Evolutionary conservation across 1,140 invertebrate genomes (phyloP).

Genomic region (Acromyrmex charruanus): DNA sequence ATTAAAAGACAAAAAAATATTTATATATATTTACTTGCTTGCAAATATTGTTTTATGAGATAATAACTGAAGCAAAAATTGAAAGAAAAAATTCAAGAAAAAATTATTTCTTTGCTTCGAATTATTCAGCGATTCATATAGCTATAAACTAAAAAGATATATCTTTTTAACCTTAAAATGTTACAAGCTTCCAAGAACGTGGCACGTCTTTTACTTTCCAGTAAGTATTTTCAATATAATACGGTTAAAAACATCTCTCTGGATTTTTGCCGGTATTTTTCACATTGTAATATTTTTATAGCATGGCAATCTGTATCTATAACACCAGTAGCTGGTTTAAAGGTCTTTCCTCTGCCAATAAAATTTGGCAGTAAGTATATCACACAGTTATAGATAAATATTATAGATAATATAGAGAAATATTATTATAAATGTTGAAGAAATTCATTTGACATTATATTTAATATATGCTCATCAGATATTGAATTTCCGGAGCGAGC

Average conservation of each 20-base stretch:
- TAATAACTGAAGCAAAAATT: too few species aligned
- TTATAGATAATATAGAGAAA: too few species aligned
- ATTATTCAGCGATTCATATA: not conserved
- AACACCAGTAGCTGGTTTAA: slow-evolving; percentile 87
- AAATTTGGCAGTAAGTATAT: slow-evolving; percentile 87
- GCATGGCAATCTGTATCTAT: slow-evolving; percentile 12
- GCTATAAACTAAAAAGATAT: not conserved
- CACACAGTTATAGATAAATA: not conserved
- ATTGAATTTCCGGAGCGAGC: slow-evolving; percentile 91
- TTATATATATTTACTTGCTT: too few species aligned
- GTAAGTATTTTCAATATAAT: slow-evolving; percentile 59
- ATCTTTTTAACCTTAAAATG: not conserved
- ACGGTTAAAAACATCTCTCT: not conserved
- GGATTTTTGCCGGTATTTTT: not conserved
- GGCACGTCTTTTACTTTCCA: slow-evolving; percentile 33
- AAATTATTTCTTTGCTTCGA: not conserved
- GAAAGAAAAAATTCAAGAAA: too few species aligned
- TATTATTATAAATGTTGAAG: not conserved
- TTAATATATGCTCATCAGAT: slow-evolving; percentile 85
- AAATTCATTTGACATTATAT: slow-evolving; percentile 34
- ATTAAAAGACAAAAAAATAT: too few species aligned
- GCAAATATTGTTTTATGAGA: too few species aligned
- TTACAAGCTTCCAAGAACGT: slow-evolving; percentile 37
- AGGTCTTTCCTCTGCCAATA: slow-evolving; percentile 88
- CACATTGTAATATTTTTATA: not conserved